Percentiles rank a stretch among this genome's conserved stretches.
Evolutionary conservation across 2,797 vertebrate genomes (phyloP).

Genomic region (Cyclura pinguis): DNA sequence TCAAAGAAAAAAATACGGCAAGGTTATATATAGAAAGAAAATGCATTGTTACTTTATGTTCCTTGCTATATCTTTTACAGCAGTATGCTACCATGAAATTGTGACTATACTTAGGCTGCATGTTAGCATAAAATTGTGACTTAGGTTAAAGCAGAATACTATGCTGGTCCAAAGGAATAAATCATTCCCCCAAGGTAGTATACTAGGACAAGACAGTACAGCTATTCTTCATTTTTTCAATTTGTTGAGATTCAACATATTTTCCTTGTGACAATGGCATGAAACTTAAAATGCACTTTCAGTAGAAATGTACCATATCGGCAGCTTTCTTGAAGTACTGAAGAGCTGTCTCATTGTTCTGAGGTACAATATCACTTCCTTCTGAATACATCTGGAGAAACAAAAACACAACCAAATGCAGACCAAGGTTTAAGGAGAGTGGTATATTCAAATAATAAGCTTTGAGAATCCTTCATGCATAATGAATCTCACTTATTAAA

Average conservation of each 20-base stretch:
- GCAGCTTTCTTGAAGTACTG: conserved; percentile 99
- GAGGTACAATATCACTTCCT: conserved; percentile 93
- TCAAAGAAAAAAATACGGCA: background rate
- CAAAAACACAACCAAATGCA: conserved; percentile 23
- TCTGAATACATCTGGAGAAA: conserved; percentile 95
- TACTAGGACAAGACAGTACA: too few species aligned
- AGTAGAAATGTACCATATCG: conserved; percentile 87
- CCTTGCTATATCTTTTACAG: too few species aligned
- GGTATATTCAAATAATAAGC: background rate
- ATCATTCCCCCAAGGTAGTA: background rate
- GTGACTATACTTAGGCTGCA: background rate
- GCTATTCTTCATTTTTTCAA: background rate
- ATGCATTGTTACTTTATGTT: background rate
- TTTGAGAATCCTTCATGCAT: background rate
- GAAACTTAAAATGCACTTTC: background rate
- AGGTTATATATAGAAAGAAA: background rate
- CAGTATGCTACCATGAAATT: too few species aligned
- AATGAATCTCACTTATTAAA: background rate
- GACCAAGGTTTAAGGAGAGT: background rate
- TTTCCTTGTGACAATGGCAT: background rate
- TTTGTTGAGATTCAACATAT: background rate
- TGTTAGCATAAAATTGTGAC: too few species aligned
- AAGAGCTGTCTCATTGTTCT: conserved; percentile 97
- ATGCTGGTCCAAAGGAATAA: background rate
- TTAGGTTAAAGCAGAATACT: background rate